Base-by-base conservation (phyloP, 2,797 vertebrate species). In the Staurois parvus region DNA sequence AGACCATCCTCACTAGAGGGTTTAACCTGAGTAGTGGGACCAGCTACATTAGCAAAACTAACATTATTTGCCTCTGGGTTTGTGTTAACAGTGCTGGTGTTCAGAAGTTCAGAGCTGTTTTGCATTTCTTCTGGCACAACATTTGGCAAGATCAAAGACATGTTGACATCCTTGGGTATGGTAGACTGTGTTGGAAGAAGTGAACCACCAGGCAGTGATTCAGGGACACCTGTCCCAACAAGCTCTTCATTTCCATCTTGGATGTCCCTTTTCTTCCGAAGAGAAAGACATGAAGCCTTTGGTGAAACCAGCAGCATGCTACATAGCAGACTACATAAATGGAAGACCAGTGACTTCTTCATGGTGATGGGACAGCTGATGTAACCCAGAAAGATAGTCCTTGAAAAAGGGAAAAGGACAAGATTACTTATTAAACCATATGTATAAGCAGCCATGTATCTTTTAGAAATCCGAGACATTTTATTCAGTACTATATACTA, bases 251-350 rank as follows among this genome's bases (percentile, higher is more conserved):
- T 75, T 34, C 77, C 52, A 0, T 59, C 88, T 12, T 78, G 89
- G 29, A 84, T 66, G 85, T 88, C 85, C 1, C 79, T 84, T 37
- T 62, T 0, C 0, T 89, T 90, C 9, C 76, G 91, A 59, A 92
- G 89, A 34, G 88, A 84, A 4, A 91, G 83, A 76, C 93, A 92
- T 81, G 56, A 88, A 32, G 80, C 42, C 24, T 72, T 84, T 59
- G 59, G 85, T 45, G 42, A 87, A 56, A 91, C 66, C 79, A 95
- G 86, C 10, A 95, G 87, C 72, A 93, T 79, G 87, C 91, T 88
- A 82, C 90, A 92, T 80, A 92, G 88, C 88, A 91, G 59, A 83
- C 92, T 7, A 1, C 32, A 91, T 77, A 74, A 17, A 11, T 88
- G 73, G 84, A 87, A 80, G 67, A 77, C 81, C 67, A 42, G 0